Percentiles rank a stretch among this genome's conserved stretches.
These are phyloP conservation scores for Aphaenogaster floridana DNA, from an alignment of 1,140 invertebrate species.

Conservation along the genomic window DNA sequence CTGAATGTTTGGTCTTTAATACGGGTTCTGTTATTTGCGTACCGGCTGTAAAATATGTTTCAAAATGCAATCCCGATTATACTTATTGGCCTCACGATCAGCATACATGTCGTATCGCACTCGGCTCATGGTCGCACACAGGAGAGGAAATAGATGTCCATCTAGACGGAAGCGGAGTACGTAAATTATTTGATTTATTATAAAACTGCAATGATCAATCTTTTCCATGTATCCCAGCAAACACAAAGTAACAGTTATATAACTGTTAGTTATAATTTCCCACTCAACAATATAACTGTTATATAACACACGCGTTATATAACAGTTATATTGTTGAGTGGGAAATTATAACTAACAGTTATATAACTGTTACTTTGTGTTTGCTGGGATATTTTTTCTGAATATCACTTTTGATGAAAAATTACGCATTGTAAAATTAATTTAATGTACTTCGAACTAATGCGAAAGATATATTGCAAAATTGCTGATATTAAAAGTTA, in stretches of 20 bases:
- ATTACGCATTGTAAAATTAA: background rate
- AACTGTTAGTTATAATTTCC: too few relatives aligned
- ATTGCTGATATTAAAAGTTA: background rate
- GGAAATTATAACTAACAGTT: too few relatives aligned
- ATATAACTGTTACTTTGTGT: too few relatives aligned
- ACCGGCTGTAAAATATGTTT: constrained; percentile 74
- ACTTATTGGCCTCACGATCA: constrained; percentile 84
- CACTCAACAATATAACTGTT: too few relatives aligned
- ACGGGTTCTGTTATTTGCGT: constrained; percentile 80
- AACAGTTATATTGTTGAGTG: too few relatives aligned
- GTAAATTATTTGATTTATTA: constrained; percentile 6
- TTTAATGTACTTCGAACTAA: background rate
- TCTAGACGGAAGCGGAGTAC: constrained; percentile 76
- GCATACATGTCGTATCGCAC: constrained; percentile 81
- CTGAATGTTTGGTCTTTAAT: constrained; percentile 77
- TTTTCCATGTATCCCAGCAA: background rate
- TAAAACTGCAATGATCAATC: background rate
- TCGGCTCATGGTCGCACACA: constrained; percentile 88
- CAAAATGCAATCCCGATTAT: constrained; percentile 81
- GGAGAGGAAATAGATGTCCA: constrained; percentile 88
- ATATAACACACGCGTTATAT: too few relatives aligned
- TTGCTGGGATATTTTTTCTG: background rate
- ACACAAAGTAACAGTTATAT: too few relatives aligned
- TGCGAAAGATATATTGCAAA: background rate
- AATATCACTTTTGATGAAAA: background rate